Evolutionary conservation across 2,113 vertebrate species (phyloP).

Genomic region (Accipiter virgatus): DNA sequence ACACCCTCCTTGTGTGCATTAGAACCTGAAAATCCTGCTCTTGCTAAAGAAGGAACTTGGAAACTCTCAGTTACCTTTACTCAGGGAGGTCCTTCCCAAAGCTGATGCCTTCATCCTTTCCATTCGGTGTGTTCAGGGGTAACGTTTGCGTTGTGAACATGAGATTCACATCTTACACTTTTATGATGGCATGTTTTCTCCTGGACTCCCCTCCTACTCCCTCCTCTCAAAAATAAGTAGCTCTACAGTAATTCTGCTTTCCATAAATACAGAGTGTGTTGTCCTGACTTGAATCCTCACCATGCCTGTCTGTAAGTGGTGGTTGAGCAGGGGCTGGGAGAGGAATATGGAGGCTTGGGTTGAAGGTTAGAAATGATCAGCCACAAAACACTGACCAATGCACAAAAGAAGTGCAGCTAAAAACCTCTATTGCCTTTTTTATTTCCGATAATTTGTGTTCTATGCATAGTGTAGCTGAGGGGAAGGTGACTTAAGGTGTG

Average conservation of each 20-base stretch:
- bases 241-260: not conserved
- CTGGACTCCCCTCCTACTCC: not conserved
- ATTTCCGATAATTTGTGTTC: not conserved
- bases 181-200: not conserved
- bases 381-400: not conserved
- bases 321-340: not conserved
- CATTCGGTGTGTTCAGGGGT: rapidly evolving
- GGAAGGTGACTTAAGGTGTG: not conserved
- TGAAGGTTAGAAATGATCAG: not conserved
- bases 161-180: not conserved
- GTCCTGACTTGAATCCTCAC: not conserved
- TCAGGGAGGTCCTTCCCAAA: not conserved
- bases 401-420: not conserved
- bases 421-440: not conserved
- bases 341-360: not conserved
- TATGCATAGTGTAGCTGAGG: not conserved
- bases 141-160: not conserved
- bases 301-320: not conserved
- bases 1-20: not conserved
- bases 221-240: not conserved
- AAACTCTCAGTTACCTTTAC: not conserved
- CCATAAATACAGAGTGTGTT: not conserved
- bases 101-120: not conserved
- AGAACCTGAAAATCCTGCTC: not conserved
- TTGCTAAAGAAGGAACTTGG: not conserved